Conservation (phyloP, 2,797 vertebrate genomes). For the Toxotes lorentzi region DNA sequence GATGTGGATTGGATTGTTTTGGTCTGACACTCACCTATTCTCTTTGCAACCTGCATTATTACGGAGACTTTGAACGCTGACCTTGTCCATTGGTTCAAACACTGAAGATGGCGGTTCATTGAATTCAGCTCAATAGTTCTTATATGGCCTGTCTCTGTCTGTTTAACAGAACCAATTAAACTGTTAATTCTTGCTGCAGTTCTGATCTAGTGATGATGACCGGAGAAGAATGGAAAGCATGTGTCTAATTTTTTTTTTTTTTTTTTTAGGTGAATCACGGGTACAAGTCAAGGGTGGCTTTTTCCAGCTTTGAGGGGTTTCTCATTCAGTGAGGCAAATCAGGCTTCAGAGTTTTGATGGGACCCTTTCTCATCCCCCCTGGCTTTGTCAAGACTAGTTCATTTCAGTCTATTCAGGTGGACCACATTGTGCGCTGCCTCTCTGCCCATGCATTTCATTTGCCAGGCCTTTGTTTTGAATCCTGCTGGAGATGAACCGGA, state of each 20-base stretch:
- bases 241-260: constrained; percentile 37
- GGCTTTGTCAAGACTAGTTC: constrained; percentile 79
- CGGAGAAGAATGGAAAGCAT: constrained; percentile 61
- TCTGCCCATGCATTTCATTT: constrained; percentile 82
- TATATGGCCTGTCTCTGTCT: constrained; percentile 56
- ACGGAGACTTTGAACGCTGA: constrained; percentile 51
- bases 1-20: constrained; percentile 67
- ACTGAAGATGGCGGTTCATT: constrained; percentile 54
- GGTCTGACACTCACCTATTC: constrained; percentile 55
- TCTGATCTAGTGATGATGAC: constrained; percentile 74
- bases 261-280: constrained; percentile 48
- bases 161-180: constrained; percentile 75
- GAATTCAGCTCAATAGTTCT: constrained; percentile 67
- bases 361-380: constrained; percentile 68
- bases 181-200: constrained; percentile 61
- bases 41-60: constrained; percentile 58
- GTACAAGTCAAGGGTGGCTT: constrained; percentile 69
- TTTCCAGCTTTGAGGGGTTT: constrained; percentile 73
- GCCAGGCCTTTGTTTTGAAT: constrained; percentile 78
- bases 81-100: constrained; percentile 59
- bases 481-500: constrained; percentile 75
- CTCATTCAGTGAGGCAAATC: constrained; percentile 77
- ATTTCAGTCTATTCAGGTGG: constrained; percentile 80
- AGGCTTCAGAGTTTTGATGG: constrained; percentile 70
- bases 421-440: constrained; percentile 70